Percentiles rank a stretch among this genome's conserved stretches.
These are phyloP conservation scores for Fistularia tabacaria DNA, from an alignment of 2,797 vertebrate genomes.

Conservation along the genomic window DNA sequence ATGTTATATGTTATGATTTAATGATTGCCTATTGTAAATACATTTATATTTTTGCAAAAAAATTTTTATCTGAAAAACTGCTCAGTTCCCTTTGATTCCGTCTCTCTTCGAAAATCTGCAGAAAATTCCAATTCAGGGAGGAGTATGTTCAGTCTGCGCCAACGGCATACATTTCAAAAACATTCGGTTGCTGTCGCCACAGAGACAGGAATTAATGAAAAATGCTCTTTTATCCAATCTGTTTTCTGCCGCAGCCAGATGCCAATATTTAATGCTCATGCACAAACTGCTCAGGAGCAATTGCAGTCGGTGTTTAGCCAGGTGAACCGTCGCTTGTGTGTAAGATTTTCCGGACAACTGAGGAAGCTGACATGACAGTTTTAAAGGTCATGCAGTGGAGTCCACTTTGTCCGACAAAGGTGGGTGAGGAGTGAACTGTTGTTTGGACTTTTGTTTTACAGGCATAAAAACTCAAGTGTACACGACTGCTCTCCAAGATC, in stretches of 20 bases:
- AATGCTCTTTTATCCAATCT: constrained; percentile 46
- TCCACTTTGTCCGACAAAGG: constrained; percentile 14
- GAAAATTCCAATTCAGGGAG: no score
- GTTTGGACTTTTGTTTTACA: no score
- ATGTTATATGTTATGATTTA: no score
- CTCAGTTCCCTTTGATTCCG: no score
- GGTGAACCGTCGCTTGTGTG: constrained; percentile 9
- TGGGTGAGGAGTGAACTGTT: background rate
- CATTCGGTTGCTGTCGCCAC: constrained; percentile 19
- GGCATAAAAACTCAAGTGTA: no score
- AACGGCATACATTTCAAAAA: constrained; percentile 4
- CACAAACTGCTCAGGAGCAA: constrained; percentile 31
- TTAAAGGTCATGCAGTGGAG: constrained; percentile 38
- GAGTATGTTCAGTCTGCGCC: no score
- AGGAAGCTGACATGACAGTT: constrained; percentile 35
- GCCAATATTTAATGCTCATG: constrained; percentile 34
- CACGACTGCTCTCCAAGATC: no score
- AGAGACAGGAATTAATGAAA: constrained; percentile 35
- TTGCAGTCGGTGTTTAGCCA: constrained; percentile 31
- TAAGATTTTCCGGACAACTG: constrained; percentile 11
- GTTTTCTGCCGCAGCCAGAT: constrained; percentile 34
- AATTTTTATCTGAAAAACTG: no score
- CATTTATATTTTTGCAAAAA: no score
- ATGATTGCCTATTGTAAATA: no score
- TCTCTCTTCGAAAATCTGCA: no score